A percentile compares a stretch with the other conserved stretches of the same genome.
Evolutionary conservation across 2,797 vertebrate species (phyloP).

Genomic region (Halcyon chelicuti): DNA sequence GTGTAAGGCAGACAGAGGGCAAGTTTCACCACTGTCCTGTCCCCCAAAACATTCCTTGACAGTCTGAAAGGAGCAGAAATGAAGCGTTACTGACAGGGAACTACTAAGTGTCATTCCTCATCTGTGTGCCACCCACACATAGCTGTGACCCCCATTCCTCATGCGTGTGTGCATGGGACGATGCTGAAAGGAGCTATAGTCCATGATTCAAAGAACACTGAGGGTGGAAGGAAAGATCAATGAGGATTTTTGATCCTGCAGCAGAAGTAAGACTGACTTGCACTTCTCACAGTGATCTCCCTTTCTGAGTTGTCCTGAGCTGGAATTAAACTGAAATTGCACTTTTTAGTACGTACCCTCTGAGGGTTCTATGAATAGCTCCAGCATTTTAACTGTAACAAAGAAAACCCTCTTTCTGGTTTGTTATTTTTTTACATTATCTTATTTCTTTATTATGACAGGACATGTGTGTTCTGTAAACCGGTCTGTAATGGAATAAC

Average conservation of each 20-base stretch:
- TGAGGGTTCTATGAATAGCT: not conserved
- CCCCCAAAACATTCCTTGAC: slow-evolving; percentile 81
- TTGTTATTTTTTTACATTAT: rapidly evolving
- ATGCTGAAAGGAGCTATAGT: not conserved
- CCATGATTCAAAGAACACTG: not conserved
- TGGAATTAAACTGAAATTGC: not conserved
- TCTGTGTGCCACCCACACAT: rapidly evolving
- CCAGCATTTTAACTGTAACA: not conserved
- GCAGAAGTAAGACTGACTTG: not conserved
- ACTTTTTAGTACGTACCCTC: not conserved
- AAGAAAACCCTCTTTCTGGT: not conserved
- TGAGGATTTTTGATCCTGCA: not conserved
- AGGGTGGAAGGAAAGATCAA: not conserved
- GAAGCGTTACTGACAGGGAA: not conserved
- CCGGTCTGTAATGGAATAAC: not conserved
- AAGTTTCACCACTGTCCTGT: slow-evolving; percentile 76
- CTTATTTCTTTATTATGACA: not conserved
- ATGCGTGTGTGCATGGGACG: not conserved
- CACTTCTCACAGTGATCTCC: not conserved
- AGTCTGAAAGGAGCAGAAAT: slow-evolving; percentile 76
- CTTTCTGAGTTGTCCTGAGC: not conserved
- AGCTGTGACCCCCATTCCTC: not conserved
- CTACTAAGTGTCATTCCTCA: not conserved
- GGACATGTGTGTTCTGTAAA: rapidly evolving
- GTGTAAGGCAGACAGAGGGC: slow-evolving; percentile 75